Evolutionary conservation across 2,888 invertebrate genomes (phyloP).

Genomic region (Drosophila greeni): DNA sequence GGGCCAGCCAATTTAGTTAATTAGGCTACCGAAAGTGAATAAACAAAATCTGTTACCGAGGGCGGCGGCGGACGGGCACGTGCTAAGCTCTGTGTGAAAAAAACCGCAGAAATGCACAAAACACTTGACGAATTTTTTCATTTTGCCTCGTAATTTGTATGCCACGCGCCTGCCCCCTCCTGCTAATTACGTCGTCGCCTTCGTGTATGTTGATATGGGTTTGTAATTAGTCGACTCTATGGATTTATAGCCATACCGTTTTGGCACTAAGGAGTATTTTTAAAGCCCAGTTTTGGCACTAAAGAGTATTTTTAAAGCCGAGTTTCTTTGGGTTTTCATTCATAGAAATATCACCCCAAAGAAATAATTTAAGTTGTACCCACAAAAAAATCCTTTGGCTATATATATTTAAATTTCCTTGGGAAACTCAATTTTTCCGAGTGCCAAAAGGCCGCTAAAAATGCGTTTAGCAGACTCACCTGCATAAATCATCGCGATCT

Average conservation of each 20-base stretch:
- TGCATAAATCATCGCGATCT: constrained; percentile 68
- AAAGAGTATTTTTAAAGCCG: too few relatives aligned
- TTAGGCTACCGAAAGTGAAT: constrained; percentile 51
- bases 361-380: neutral
- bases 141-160: constrained; percentile 52
- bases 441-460: constrained; percentile 21
- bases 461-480: constrained; percentile 60
- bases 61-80: constrained; percentile 41
- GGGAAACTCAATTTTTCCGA: neutral
- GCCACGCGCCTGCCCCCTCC: constrained; percentile 40
- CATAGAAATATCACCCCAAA: too few relatives aligned
- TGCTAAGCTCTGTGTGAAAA: constrained; percentile 39
- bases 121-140: constrained; percentile 43
- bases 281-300: neutral
- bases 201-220: constrained; percentile 37
- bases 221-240: constrained; percentile 54
- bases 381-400: neutral
- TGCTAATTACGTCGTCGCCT: constrained; percentile 43
- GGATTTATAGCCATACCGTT: constrained; percentile 48
- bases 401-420: neutral
- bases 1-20: constrained; percentile 46
- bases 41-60: constrained; percentile 44
- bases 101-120: constrained; percentile 46
- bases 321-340: too few relatives aligned
- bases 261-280: constrained; percentile 43